Conservation (phyloP, 1,140 invertebrate species). For the Bursaphelenchus mucronatus region DNA sequence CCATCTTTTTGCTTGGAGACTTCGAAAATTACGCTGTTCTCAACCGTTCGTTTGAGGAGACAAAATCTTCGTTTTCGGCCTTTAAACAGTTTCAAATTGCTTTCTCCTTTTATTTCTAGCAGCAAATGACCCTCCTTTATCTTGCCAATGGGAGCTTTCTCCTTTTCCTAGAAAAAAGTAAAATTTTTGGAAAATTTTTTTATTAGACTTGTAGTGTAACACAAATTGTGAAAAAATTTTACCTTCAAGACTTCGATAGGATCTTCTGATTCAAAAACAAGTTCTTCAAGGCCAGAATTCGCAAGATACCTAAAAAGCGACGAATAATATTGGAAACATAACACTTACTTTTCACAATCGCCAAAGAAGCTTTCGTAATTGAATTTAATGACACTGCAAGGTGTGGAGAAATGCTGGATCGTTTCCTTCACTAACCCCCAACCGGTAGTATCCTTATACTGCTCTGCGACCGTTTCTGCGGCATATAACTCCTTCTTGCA, state of each 20-base stretch:
- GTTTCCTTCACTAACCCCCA: conserved; percentile 25
- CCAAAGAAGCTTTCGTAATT: conserved; percentile 42
- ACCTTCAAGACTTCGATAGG: background rate
- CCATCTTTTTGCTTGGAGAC: conserved; percentile 34
- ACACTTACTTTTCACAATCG: conserved; percentile 45
- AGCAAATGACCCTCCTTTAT: conserved; percentile 44
- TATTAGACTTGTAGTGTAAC: background rate
- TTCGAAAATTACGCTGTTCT: conserved; percentile 29
- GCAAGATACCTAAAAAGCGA: background rate
- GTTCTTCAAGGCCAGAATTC: conserved; percentile 9
- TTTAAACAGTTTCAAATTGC: conserved; percentile 39
- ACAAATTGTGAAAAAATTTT: background rate
- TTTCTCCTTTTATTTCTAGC: conserved; percentile 38
- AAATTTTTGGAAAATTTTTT: no score
- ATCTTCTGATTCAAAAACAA: conserved; percentile 17
- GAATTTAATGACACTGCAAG: conserved; percentile 41
- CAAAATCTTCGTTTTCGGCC: conserved; percentile 34
- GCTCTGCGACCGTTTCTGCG: conserved; percentile 5
- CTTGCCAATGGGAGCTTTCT: background rate
- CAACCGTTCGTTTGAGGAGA: conserved; percentile 30
- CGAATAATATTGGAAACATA: background rate
- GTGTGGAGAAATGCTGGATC: conserved; percentile 37
- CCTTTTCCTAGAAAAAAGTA: conserved; percentile 1
- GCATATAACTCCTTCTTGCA: conserved; percentile 14
- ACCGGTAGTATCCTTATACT: background rate